A percentile compares a stretch with the other conserved stretches of the same genome.
Evolutionary conservation across 2,888 invertebrate genomes (phyloP).

Genomic region (Anticlea derivata): DNA sequence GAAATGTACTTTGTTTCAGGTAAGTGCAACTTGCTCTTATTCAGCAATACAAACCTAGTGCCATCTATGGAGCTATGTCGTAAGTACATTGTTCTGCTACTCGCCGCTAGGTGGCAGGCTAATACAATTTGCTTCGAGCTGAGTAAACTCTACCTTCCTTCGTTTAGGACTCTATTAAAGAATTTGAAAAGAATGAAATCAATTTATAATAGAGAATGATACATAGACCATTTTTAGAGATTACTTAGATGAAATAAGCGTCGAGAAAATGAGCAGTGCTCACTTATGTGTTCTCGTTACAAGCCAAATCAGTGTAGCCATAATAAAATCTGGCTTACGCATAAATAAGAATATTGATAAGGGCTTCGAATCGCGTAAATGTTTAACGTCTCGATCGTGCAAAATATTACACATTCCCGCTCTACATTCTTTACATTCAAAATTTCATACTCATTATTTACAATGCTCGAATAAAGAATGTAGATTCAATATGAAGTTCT

Average conservation of each 20-base stretch:
- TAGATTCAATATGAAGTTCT: constrained; percentile 34
- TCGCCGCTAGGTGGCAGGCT: constrained; percentile 54
- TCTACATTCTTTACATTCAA: neutral
- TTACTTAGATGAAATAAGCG: too few relatives aligned
- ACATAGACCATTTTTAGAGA: too few relatives aligned
- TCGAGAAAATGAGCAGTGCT: too few relatives aligned
- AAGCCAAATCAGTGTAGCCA: too few relatives aligned
- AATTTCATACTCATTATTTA: constrained; percentile 1
- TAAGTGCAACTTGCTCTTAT: constrained; percentile 69
- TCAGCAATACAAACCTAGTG: constrained; percentile 32
- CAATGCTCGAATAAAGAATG: constrained; percentile 4
- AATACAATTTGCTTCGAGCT: neutral
- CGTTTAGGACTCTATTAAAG: neutral
- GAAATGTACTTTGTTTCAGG: constrained; percentile 74
- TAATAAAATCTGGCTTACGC: too few relatives aligned
- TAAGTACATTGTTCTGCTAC: constrained; percentile 51
- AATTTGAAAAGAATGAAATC: too few relatives aligned
- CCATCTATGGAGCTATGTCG: constrained; percentile 47
- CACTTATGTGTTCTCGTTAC: too few relatives aligned
- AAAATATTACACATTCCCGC: neutral
- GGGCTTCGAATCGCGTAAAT: too few relatives aligned
- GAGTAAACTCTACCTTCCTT: neutral
- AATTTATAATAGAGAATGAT: too few relatives aligned
- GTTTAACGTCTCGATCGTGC: too few relatives aligned
- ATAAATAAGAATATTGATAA: too few relatives aligned